Evolutionary conservation across 2,888 invertebrate genomes (phyloP), one percentile per base, ranked within the genome.

Genomic region (Pseudoips prasinana): DNA sequence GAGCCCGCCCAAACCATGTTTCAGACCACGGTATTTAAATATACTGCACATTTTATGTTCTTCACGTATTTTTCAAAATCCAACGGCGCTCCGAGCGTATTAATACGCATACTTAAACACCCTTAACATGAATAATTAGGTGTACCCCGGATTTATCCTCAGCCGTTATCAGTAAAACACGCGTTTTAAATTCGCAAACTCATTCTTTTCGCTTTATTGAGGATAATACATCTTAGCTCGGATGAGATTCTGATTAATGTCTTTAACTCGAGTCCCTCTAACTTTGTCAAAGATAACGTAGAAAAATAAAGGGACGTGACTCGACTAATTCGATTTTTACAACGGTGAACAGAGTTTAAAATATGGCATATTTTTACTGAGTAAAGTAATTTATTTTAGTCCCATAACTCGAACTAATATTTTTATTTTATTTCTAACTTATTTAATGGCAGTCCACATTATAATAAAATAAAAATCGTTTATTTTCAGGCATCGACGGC

Each of bases 41-140:
- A 77, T 76, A 79, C 73, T 70, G 63, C 67, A 51, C 65, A 73
- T 78, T 84, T 74, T 53, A 45, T 45, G 29, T 69, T 68, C 70
- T 68, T 64, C 57, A 65, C 69, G 69, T 76, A 82, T 81, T 84
- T 82, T 77, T 73, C 58, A 73, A 77, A 77, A 71, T 63, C 59
- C 64, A 53, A 46, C 66, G 55, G 39, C 59, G 58, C 66, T 62
- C 60, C 56, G 39, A 59, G 73, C 72, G 72, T 77, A 78, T 82
- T 87, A 86, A 85, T 83, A 81, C 80, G 73, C 71, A 63, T 73
- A 75, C 73, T 79, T 81, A 81, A 77, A 78, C 85, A 78, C 79
- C 86, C 86, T 82, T 73, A 78, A 87, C 86, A 82, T 86, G 87
- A 88, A 87, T 87, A 87, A 88, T 87, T 87, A 86, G 83, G 77